phyloP scores from a whole-genome alignment of 2,113 vertebrate species.

The Junco hyemalis region DNA sequence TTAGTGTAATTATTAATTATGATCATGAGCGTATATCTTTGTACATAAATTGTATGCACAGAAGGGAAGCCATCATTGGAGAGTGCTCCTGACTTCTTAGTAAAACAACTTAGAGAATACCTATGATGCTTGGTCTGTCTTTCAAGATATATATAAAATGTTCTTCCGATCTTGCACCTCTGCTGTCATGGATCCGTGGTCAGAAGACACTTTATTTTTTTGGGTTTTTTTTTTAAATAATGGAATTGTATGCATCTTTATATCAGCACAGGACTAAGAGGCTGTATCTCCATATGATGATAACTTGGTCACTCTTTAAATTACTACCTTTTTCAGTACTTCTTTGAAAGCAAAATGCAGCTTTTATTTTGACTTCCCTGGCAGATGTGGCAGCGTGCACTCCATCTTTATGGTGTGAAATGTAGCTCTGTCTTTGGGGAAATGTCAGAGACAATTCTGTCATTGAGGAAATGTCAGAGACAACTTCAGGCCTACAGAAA shows the following conservation, averaged over 20 bases:
- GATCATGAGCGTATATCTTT: background rate
- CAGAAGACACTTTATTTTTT: background rate
- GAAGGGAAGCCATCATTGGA: background rate
- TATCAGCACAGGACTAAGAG: background rate
- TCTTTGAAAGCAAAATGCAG: background rate
- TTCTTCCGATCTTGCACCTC: background rate
- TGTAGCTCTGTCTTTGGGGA: background rate
- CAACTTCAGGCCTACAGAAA: background rate
- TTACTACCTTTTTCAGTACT: background rate
- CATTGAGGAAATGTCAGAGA: background rate
- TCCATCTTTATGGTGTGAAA: background rate
- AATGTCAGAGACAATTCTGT: background rate
- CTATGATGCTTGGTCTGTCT: background rate
- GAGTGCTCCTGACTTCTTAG: background rate
- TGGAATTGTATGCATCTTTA: background rate
- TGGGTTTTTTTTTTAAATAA: accelerated
- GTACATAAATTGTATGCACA: background rate
- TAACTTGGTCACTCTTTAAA: background rate
- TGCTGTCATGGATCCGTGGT: background rate
- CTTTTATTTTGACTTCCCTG: background rate
- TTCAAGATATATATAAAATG: background rate
- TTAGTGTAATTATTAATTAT: background rate
- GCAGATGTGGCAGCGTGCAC: background rate
- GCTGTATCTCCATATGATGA: background rate
- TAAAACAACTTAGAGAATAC: background rate